Evolutionary conservation across 2,113 vertebrate species (phyloP), one percentile per base, ranked within the genome.

Genomic region (Columbina picui): DNA sequence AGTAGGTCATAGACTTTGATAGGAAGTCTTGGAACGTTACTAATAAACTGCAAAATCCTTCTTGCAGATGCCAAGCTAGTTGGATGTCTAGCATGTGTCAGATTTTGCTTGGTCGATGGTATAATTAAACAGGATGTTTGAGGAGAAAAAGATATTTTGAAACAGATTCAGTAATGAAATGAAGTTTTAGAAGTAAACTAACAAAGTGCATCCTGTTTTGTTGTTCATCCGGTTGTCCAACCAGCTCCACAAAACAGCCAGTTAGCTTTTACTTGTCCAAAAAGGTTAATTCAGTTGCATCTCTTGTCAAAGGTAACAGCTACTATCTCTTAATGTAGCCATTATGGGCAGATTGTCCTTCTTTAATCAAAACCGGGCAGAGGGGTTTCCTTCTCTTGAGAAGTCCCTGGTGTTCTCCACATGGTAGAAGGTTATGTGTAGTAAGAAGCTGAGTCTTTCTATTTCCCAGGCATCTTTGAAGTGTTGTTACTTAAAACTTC

Each of bases 61-160:
- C 21, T 30, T 70, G 64, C 0, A 1, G 34, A 10, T n/a, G 30
- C 41, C 3, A 10, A 27, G 49, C 16, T 10, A 30, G 32, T 32
- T 19, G 63, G 65, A 32, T 52, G 39, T 41, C 45, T 36, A 23
- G 45, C 52, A 5, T 29, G 34, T 71, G 64, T 61, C 64, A 56
- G 39, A 26, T 22, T 34, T 50, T n/a, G 9, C 20, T 53, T 73
- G 32, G 30, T 53, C 2, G 3, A 6, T 30, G 45, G 12, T 47
- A 23, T 76, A n/a, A 18, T 82, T 65, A 53, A 30, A 20, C 27
- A 55, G 38, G 43, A 59, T 45, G 25, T 45, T 55, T 0, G 3
- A 55, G 47, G 10, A 64, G 73, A 56, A 68, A 63, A 75, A 69
- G 68, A 69, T 0, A 25, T 27, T 89, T 27, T 45, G 41, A 63